Conservation (phyloP, 2,888 invertebrate species). For the Caenorhabditis plicata region DNA sequence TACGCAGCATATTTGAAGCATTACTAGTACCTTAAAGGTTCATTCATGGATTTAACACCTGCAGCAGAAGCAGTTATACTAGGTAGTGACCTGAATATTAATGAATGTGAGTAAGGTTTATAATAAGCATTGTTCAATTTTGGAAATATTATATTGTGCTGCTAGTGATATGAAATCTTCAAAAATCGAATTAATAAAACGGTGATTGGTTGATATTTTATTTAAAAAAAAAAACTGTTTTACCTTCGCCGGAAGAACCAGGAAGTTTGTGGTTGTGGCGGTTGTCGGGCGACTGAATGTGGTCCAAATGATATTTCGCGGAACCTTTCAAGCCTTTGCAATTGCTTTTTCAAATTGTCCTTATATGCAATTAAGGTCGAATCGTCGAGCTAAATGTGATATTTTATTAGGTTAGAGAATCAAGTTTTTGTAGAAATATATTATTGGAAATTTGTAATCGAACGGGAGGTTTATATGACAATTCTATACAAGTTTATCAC, state of each 20-base stretch:
- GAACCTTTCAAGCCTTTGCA: slow-evolving; percentile 61
- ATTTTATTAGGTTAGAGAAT: no score
- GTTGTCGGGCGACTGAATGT: slow-evolving; percentile 61
- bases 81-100: slow-evolving; percentile 48
- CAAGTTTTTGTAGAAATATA: not conserved
- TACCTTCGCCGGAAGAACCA: slow-evolving; percentile 64
- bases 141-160: not conserved
- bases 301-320: slow-evolving; percentile 59
- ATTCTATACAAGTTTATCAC: no score
- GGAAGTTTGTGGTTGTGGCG: slow-evolving; percentile 48
- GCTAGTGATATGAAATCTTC: no score
- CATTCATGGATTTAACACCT: slow-evolving; percentile 51
- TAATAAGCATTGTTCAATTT: not conserved
- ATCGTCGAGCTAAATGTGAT: slow-evolving; percentile 57
- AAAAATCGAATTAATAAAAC: not conserved
- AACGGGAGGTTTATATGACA: not conserved
- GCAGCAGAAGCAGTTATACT: slow-evolving; percentile 54
- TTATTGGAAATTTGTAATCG: not conserved
- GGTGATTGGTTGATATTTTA: not conserved
- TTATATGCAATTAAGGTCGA: slow-evolving; percentile 59
- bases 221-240: not conserved
- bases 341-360: slow-evolving; percentile 54
- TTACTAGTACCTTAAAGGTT: slow-evolving; percentile 50
- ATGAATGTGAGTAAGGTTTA: not conserved
- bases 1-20: not conserved